Evolutionary conservation across 2,113 vertebrate species (phyloP).

Genomic region (Corythornis madagascariensis): DNA sequence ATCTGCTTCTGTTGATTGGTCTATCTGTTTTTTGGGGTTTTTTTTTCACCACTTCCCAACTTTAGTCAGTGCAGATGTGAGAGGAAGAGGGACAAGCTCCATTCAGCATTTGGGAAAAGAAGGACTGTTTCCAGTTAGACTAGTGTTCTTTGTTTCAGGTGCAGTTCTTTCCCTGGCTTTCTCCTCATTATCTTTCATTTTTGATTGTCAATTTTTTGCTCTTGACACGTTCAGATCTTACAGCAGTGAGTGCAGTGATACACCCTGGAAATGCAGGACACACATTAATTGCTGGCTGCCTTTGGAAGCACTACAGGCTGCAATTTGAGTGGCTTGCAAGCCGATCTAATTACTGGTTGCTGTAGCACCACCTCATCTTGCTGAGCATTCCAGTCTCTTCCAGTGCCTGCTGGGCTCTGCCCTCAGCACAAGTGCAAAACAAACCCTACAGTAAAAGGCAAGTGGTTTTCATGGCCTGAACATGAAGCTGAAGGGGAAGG

Average conservation of each 20-base stretch:
- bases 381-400: not conserved
- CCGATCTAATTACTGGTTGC: not conserved
- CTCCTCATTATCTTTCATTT: not conserved
- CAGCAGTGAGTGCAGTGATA: not conserved
- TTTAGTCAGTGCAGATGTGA: not conserved
- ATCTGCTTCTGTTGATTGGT: not conserved
- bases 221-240: not conserved
- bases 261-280: accelerated
- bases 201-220: not conserved
- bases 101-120: not conserved
- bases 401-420: not conserved
- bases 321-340: not conserved
- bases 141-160: not conserved
- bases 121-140: not conserved
- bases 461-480: not conserved
- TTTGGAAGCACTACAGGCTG: not conserved
- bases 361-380: not conserved
- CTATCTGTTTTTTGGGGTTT: not conserved
- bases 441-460: not conserved
- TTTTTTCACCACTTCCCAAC: not conserved
- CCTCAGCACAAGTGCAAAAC: not conserved
- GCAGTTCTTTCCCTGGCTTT: not conserved
- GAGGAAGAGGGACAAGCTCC: not conserved
- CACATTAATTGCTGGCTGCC: not conserved
- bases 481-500: no score